phyloP scores from a whole-genome alignment of 2,888 invertebrate species.

The Meganola albula region DNA sequence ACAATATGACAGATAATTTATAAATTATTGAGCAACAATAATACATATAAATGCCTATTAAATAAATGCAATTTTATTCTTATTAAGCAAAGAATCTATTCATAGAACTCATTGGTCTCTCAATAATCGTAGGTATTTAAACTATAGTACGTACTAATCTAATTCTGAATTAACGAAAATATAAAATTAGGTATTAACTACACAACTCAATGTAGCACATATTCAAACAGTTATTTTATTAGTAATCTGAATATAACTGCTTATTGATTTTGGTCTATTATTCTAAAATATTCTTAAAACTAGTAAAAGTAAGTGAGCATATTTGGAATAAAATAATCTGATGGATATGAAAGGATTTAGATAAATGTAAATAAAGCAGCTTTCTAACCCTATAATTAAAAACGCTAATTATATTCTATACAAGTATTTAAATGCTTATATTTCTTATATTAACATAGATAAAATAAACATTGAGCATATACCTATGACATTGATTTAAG shows the following conservation, averaged over 20 bases:
- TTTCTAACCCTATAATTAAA: too few species aligned
- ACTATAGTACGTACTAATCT: conserved; percentile 16
- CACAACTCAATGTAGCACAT: too few species aligned
- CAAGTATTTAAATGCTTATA: too few species aligned
- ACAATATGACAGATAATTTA: conserved; percentile 36
- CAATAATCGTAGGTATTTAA: conserved; percentile 25
- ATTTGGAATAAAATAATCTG: too few species aligned
- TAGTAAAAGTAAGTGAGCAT: conserved; percentile 15
- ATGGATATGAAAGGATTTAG: too few species aligned
- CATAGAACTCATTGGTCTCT: conserved; percentile 62
- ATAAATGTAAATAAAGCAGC: too few species aligned
- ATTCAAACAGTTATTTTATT: too few species aligned
- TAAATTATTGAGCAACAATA: conserved; percentile 59
- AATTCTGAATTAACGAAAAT: conserved; percentile 14
- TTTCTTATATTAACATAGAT: too few species aligned
- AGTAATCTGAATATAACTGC: too few species aligned
- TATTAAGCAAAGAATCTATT: conserved; percentile 35
- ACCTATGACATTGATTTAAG: too few species aligned
- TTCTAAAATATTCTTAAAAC: conserved; percentile 14
- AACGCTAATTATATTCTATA: too few species aligned
- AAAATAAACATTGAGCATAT: conserved; percentile 23
- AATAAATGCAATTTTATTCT: conserved; percentile 46
- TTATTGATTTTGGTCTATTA: conserved; percentile 11
- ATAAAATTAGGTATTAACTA: conserved; percentile 12
- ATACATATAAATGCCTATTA: conserved; percentile 44